These are phyloP conservation scores for Telmatochromis sp. DNA, from an alignment of 2,113 vertebrate genomes.

Conservation along the genomic window DNA sequence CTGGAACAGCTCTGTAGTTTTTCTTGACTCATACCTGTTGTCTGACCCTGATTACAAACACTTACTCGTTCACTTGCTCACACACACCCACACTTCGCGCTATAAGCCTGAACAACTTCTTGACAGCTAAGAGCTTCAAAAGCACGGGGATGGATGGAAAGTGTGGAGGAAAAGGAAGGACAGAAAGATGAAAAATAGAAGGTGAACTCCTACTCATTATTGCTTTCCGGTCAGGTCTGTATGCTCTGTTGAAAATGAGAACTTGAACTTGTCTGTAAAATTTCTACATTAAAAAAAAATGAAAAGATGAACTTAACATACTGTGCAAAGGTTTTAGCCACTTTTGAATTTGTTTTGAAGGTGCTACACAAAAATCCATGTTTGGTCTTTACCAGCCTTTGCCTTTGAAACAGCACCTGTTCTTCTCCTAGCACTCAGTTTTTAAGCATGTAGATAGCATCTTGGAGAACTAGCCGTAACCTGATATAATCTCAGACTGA, in stretches of 20 bases:
- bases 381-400: not conserved
- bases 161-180: not conserved
- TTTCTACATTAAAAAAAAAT: not conserved
- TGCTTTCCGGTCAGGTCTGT: not conserved
- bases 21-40: not conserved
- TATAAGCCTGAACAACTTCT: not conserved
- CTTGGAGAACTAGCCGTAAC: not conserved
- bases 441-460: not conserved
- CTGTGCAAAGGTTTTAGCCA: not conserved
- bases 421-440: not conserved
- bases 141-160: not conserved
- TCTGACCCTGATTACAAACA: constrained; percentile 3
- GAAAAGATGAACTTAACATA: not conserved
- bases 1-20: not conserved
- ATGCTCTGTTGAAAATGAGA: not conserved
- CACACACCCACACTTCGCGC: not conserved
- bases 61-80: not conserved
- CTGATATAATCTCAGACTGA: not conserved
- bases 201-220: not conserved
- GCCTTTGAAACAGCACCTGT: not conserved
- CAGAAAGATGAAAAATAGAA: not conserved
- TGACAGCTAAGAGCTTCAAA: not conserved
- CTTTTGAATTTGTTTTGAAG: not conserved
- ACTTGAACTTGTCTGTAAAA: not conserved
- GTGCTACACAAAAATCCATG: not conserved